Base-by-base conservation (phyloP, 37 sponge, comb jelly and placozoan species). In the Agelas oroides region DNA sequence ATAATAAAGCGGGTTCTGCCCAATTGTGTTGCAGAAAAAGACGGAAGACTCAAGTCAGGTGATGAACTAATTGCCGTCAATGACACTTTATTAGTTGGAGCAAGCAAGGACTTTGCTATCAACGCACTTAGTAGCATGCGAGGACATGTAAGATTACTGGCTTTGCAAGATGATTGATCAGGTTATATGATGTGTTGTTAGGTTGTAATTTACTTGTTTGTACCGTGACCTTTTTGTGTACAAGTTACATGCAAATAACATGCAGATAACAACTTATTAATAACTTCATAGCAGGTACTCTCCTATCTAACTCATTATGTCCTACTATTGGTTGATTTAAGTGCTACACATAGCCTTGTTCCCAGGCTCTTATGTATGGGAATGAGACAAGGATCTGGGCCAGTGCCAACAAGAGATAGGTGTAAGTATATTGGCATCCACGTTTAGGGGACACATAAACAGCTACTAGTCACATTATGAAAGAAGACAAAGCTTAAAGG, bases 1-100 rank as follows among this genome's bases (percentile, higher is more conserved):
- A 52, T 84, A 28, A 62, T 95, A 21, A 95, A 95, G 70, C 54
- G 86, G 39, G 75, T 95, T 6, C 73, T 92, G 16, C 74, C 77
- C 36, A 53, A 76, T n/a, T 79, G 93, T 60, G 74, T 94, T 27
- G 89, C 93, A 0, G 80, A 76, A 53, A 53, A 67, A 17, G 90
- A 92, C 17, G 93, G 92, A 0, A 27, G 65, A 40, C 28, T 92
- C 15, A 83, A 79, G 66, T 1, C n/a, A 8, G 89, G 89, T 16
- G 83, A 79, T 28, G 76, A 87, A 36, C 76, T 82, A 38, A 28
- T 82, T 8, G 89, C 84, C n/a, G 77, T 84, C 33, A 88, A 83
- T 58, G 86, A 87, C n/a, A 59, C 58, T 0, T 77, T 92, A 19
- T 53, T 83, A 21, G 82, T 83, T 21, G 78, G 79, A 2, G 64